A percentile compares a stretch with the other conserved stretches of the same genome.
Conservation (phyloP, 2,888 invertebrate species). For the Psylliodes chrysocephalus region DNA sequence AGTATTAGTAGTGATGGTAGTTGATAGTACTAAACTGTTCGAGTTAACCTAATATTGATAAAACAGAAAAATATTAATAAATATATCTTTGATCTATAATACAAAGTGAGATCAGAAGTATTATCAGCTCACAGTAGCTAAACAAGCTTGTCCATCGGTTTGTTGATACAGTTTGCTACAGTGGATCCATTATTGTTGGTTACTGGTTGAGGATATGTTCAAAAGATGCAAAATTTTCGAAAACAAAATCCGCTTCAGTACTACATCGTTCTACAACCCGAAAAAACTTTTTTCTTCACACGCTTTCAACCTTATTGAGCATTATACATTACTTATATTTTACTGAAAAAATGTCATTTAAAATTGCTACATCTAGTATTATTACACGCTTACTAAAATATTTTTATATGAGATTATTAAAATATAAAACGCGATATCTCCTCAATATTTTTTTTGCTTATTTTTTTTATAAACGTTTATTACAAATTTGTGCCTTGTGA, state of each 20-base stretch:
- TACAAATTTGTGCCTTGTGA: conserved; percentile 61
- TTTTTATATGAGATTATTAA: conserved; percentile 61
- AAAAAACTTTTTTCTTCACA: conserved; percentile 49
- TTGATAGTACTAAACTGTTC: too few species aligned
- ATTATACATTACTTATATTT: conserved; percentile 45
- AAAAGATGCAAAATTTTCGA: too few species aligned
- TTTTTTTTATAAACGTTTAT: conserved; percentile 50
- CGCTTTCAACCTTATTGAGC: conserved; percentile 55
- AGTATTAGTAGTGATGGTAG: too few species aligned
- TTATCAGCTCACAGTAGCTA: too few species aligned
- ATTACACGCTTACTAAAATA: conserved; percentile 63
- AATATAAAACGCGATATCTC: conserved; percentile 62
- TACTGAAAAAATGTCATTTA: conserved; percentile 55
- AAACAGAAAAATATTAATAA: too few species aligned
- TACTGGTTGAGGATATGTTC: too few species aligned
- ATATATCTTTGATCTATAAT: too few species aligned
- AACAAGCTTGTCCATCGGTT: too few species aligned
- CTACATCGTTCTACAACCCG: conserved; percentile 53
- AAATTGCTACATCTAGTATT: conserved; percentile 57
- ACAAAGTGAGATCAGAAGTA: too few species aligned
- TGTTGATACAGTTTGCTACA: too few species aligned
- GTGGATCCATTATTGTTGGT: too few species aligned
- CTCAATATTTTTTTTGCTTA: conserved; percentile 48
- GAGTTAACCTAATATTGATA: too few species aligned
- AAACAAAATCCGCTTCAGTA: background rate